Evolutionary conservation across 92 coral and sea anemone genomes (phyloP), one percentile per base, ranked within the genome.

Genomic region (Nematostella vectensis): DNA sequence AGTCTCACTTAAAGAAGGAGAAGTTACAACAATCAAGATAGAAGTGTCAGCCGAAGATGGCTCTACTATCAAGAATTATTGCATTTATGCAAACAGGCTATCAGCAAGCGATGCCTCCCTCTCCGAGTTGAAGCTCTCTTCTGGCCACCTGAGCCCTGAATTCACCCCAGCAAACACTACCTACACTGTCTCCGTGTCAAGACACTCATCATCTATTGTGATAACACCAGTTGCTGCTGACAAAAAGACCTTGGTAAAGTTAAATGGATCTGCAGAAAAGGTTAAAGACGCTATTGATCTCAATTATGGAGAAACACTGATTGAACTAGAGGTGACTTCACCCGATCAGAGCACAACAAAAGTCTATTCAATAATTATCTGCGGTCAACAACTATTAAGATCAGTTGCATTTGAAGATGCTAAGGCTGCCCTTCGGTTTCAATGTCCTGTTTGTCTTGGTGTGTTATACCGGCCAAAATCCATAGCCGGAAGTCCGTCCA

Each of bases 21-120:
- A 75, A 67, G 59, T 76, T 16, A 91, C 98, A 4, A 19, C 62
- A 3, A 77, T 86, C 1, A 91, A 83, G 54, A 57, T 91, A 24
- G 98, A 91, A 79, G 98, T 91, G n/a, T 69, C 88, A 25, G 87
- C 98, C 0, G 98, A 86, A 69, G 93, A 91, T 82, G 98, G 98
- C 1, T 43, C 65, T 33, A 82, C 98, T 21, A 78, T 72, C 59
- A 86, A 91, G 55, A 91, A 74, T 71, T 91, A 91, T 56, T 58
- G 72, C 62, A 71, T 87, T 37, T 77, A 75, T 13, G 93, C 75
- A 16, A 86, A 74, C 1, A 74, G 98, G 13, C 65, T 91, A 52
- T 91, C 96, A 13, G 80, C 96, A 18, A 91, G 91, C 29, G 93
- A 91, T 58, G 96, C 98, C 6, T 78, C 89, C 0, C 80, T 91